Base-by-base conservation (phyloP, 92 coral and sea anemone species). In the Parazoanthus swiftii region DNA sequence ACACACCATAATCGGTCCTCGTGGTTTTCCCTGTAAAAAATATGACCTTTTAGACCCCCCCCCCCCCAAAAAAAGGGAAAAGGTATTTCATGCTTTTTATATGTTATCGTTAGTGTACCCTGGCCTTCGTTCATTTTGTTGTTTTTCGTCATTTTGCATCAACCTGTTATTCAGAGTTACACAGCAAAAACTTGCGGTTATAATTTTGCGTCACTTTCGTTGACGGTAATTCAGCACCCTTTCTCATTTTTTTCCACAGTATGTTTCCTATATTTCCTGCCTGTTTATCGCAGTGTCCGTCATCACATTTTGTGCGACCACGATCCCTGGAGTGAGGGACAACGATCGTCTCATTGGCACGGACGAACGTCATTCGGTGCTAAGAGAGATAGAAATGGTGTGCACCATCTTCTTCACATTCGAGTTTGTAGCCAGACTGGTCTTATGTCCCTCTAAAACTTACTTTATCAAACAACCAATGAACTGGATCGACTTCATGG, bases 401-500 rank as follows among this genome's bases (percentile, higher is more conserved):
- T 97, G 99, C 77, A 97, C 98, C 39, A 89, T 93, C 33, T 95
- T 95, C 93, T 97, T 97, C 89, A 90, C 94, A 29, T 37, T 94
- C 26, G 99, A 97, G 66, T 97, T 97, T 71, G 80, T 97, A 8
- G 81, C 91, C 78, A 90, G 99, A 35, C 63, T 97, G 38, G 79
- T 86, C 48, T 91, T 93, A 54, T 97, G 97, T 77, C 98, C 99
- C 20, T 91, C 91, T 6, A 95, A 93, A 85, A 33, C 90, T 2
- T 88, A 85, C n/a, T 95, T 95, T 68, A 82, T 93, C 80, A 82
- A 89, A 73, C 93, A 91, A 29, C 93, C 95, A 11, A 95, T 95
- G 96, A 95, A 97, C 92, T 97, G 99, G 99, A 95, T 97, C 63
- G 99, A 97, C 82, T 91, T 97, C 87, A 80, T 97, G 81, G 92